Conservation (phyloP, 2,888 invertebrate genomes). For the Cancer borealis region DNA sequence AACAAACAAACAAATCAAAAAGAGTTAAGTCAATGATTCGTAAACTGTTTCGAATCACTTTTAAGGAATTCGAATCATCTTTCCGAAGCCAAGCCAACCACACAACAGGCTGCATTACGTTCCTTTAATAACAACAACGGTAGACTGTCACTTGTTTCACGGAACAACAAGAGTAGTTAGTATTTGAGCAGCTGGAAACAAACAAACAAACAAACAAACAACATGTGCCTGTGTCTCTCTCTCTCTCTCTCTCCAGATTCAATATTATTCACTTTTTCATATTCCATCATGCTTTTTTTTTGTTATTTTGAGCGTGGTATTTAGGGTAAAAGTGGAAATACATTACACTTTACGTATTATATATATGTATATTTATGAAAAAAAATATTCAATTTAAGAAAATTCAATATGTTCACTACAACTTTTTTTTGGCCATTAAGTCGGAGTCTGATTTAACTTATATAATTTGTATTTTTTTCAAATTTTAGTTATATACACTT, state of each 20-base stretch:
- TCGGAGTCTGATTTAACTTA: background rate
- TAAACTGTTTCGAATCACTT: background rate
- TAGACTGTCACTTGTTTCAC: background rate
- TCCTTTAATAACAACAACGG: background rate
- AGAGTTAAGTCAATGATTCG: background rate
- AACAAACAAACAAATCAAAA: background rate
- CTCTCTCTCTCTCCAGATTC: background rate
- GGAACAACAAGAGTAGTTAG: background rate
- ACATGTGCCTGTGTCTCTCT: slow-evolving; percentile 1
- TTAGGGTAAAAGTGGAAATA: background rate
- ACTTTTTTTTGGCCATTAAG: background rate
- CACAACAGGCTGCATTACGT: background rate
- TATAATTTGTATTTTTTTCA: background rate
- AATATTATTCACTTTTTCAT: background rate
- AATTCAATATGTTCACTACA: background rate
- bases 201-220: slow-evolving; percentile 17
- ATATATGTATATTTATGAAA: too few species aligned
- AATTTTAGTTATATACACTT: slow-evolving; percentile 14
- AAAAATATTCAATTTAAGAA: too few species aligned
- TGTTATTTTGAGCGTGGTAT: background rate
- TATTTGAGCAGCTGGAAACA: slow-evolving; percentile 32
- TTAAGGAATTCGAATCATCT: background rate
- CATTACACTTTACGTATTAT: background rate
- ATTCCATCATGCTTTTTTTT: background rate
- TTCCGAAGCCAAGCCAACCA: background rate